Evolutionary conservation across 2,797 vertebrate species (phyloP), one percentile per base, ranked within the genome.

Genomic region (Muraenolepis orangiensis): DNA sequence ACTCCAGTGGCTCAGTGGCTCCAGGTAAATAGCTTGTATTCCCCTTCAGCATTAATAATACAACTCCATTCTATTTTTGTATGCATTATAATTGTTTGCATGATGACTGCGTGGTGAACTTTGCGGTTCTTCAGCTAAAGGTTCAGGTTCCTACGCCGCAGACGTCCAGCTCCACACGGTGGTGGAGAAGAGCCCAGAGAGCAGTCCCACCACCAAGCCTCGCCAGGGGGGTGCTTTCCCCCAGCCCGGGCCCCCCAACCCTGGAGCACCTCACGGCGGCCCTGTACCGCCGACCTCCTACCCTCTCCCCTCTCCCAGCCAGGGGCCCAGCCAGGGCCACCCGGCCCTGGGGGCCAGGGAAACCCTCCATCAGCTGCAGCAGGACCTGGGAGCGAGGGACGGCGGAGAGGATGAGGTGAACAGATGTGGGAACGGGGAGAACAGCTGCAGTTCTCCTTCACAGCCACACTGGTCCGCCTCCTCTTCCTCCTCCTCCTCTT

Each of bases 131-230:
- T 87, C 82, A 90, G 94, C 87, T 3, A 93, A 93, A 85, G 85
- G 91, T 4, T 81, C 87, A 85, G 85, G 91, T 4, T 81, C 87
- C 0, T 89, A 89, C 11, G 88, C 94, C 0, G 38, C 88, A 0
- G 97, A 98, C 74, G 95, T 96, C 26, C 96, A 96, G 71, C 94
- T 99, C 81, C 96, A 98, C 85, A 96, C 97, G 0, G 95, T 98
- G 74, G 87, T 95, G 34, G 97, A 99, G 90, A 97, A 96, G 88
- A 99, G 97, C 85, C 97, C 98, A 0, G 98, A 99, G 83, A 95
- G 92, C 87, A 99, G 98, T 84, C 97, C 97, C 30, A 94, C 92
- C 0, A 87, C 86, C 77, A 96, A 93, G 86, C 95, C 97, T 72
- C 94, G 95, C 71, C 96, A 96, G 72, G 88, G 81, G 0, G 89